A percentile compares a stretch with the other conserved stretches of the same genome.
phyloP scores from a whole-genome alignment of 2,888 invertebrate genomes.

The Cecidostiba fungosa region DNA sequence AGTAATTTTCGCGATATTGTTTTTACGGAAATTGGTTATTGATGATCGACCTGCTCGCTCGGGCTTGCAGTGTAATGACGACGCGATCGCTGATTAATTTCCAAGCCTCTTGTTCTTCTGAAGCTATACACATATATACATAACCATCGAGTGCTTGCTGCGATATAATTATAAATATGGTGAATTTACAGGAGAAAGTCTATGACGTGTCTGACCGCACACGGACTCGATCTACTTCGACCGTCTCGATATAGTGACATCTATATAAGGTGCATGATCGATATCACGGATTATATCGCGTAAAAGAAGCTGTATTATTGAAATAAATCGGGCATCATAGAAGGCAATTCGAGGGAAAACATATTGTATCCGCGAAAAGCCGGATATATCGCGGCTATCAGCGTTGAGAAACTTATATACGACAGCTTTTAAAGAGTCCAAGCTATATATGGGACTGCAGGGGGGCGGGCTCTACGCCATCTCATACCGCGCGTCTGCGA shows the following conservation, averaged over 20 bases:
- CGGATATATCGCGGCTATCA: slow-evolving; percentile 51
- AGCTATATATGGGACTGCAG: too few species aligned
- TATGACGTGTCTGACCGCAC: not conserved
- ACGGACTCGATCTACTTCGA: not conserved
- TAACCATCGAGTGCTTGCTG: too few species aligned
- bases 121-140: not conserved
- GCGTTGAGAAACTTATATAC: slow-evolving; percentile 49
- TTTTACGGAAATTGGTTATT: slow-evolving; percentile 78
- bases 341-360: not conserved
- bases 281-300: too few species aligned
- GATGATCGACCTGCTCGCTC: slow-evolving; percentile 73
- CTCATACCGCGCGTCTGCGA: slow-evolving; percentile 63
- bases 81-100: slow-evolving; percentile 62
- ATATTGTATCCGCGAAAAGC: not conserved
- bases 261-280: too few species aligned
- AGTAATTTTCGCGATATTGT: slow-evolving; percentile 78
- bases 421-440: too few species aligned
- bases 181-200: too few species aligned
- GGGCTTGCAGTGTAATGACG: slow-evolving; percentile 67
- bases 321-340: not conserved
- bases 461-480: too few species aligned
- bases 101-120: not conserved
- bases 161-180: not conserved
- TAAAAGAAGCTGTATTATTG: too few species aligned
- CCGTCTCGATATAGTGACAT: too few species aligned